Evolutionary conservation across 2,888 invertebrate genomes (phyloP), one percentile per base, ranked within the genome.

Genomic region (Dryococelus australis): DNA sequence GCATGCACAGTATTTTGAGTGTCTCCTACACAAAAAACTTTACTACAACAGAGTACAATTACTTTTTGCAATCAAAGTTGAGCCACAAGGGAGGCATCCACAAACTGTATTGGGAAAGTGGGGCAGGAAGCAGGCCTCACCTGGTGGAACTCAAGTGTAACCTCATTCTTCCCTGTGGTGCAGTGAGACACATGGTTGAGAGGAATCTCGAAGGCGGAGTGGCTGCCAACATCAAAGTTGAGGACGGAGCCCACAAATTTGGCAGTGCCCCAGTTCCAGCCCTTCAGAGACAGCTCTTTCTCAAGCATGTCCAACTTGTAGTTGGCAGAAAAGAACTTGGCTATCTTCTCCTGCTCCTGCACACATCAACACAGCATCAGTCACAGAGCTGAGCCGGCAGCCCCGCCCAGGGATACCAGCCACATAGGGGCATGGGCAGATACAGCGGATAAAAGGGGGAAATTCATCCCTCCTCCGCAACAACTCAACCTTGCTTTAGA

Each of bases 231-330:
- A 91, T 98, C 97, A 91, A 97, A 98, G 91, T 96, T 97, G 0
- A 98, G 92, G 0, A 97, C 95, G 0, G 97, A 96, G 5, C 98
- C 99, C 90, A 96, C 96, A 91, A 99, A 99, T 90, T 97, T 97
- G 0, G 98, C 98, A 0, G 97, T 97, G 47, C 99, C 99, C 98
- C 99, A 99, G 92, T 99, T 99, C 99, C 99, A 99, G 0, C 99
- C 99, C 92, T 98, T 99, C 0, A 99, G 94, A 89, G 98, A 97
- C 86, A 98, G 93, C 91, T 99, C 99, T 91, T 97, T 97, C 91
- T 98, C 98, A 85, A 97, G 93, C 95, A 99, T 95, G 88, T 97
- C 96, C 90, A 97, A 96, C 47, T 96, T 94, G 92, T 98, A 99
- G 89, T 96, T 96, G 10, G 94, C 94, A 89, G 96, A 95, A 90